Percentiles rank a stretch among this genome's conserved stretches.
phyloP scores from a whole-genome alignment of 2,888 invertebrate genomes.

The Heliconius charithonia region DNA sequence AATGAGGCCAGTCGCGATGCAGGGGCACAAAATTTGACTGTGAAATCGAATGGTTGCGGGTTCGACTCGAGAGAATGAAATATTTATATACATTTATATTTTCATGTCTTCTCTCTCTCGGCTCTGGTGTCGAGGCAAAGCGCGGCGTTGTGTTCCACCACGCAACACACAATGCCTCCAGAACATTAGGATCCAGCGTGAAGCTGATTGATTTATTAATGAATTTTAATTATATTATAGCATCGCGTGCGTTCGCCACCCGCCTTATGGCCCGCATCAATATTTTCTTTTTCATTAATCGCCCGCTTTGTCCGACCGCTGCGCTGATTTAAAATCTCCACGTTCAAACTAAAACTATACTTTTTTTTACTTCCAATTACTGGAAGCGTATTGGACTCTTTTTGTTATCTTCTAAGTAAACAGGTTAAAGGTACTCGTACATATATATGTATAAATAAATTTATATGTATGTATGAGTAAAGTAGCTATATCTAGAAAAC shows the following conservation, averaged over 20 bases:
- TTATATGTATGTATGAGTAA: neutral
- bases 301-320: slow-evolving; percentile 40
- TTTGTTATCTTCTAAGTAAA: slow-evolving; percentile 24
- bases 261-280: slow-evolving; percentile 29
- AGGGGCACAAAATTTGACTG: too few species aligned
- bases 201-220: too few species aligned
- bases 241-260: neutral
- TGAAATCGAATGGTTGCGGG: too few species aligned
- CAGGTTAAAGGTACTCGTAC: neutral
- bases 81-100: too few species aligned
- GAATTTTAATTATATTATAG: neutral
- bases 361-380: slow-evolving; percentile 35
- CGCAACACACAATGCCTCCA: too few species aligned
- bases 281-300: slow-evolving; percentile 44
- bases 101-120: too few species aligned
- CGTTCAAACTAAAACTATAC: slow-evolving; percentile 5
- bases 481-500: neutral
- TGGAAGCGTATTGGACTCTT: slow-evolving; percentile 23
- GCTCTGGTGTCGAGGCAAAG: too few species aligned
- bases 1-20: too few species aligned
- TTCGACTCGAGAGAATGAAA: too few species aligned
- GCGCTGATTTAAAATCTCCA: slow-evolving; percentile 39
- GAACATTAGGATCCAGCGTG: too few species aligned
- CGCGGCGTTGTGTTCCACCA: too few species aligned
- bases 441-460: too few species aligned